phyloP scores from a whole-genome alignment of 2,113 vertebrate genomes.

The Barbus barbus region DNA sequence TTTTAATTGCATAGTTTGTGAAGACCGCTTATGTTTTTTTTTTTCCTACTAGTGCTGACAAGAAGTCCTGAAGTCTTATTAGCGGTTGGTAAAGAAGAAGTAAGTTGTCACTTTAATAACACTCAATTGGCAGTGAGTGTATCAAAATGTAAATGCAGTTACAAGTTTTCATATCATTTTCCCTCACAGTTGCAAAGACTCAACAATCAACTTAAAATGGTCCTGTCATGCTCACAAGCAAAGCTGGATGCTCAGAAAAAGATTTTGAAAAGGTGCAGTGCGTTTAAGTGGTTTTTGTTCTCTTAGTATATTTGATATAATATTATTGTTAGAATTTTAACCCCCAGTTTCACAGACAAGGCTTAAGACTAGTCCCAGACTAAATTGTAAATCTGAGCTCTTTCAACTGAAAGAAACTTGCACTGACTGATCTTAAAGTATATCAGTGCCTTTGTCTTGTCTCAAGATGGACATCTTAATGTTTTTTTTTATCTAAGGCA shows the following conservation, averaged over 20 bases:
- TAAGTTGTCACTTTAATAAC: slow-evolving; percentile 22
- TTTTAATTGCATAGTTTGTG: not conserved
- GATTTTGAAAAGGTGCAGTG: slow-evolving; percentile 62
- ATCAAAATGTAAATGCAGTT: not conserved
- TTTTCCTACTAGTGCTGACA: slow-evolving; percentile 63
- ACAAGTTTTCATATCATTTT: not conserved
- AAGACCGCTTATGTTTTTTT: not conserved
- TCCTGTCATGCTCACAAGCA: slow-evolving; percentile 70
- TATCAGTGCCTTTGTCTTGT: too few species aligned
- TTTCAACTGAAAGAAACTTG: too few species aligned
- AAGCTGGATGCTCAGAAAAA: slow-evolving; percentile 71
- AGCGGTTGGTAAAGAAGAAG: slow-evolving; percentile 73
- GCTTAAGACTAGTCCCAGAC: too few species aligned
- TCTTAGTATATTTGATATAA: too few species aligned
- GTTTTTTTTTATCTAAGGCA: too few species aligned
- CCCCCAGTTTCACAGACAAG: too few species aligned
- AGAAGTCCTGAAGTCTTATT: slow-evolving; percentile 71
- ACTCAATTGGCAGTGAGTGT: not conserved
- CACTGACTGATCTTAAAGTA: too few species aligned
- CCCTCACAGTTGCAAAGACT: slow-evolving; percentile 68
- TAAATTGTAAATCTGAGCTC: too few species aligned
- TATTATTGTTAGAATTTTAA: too few species aligned
- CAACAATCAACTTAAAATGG: slow-evolving; percentile 74
- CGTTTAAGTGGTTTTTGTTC: not conserved
- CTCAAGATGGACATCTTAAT: too few species aligned